Evolutionary conservation across 2,113 vertebrate genomes (phyloP).

Genomic region (Dicrurus megarhynchus): DNA sequence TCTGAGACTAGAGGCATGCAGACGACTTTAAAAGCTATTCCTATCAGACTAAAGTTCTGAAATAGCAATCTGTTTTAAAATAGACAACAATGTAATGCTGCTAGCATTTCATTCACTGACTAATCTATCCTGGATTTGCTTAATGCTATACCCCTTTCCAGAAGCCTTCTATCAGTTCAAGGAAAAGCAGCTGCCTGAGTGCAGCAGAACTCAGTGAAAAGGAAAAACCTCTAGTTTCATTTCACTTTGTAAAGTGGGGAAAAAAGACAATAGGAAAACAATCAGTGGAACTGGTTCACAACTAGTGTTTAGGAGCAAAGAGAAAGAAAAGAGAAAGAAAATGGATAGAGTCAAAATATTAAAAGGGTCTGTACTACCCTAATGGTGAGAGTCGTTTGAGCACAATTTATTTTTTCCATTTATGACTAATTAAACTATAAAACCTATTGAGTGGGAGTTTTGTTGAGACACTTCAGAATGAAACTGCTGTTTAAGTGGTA

Average conservation of each 20-base stretch:
- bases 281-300: not conserved
- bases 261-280: not conserved
- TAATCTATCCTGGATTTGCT: constrained; percentile 31
- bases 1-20: not conserved
- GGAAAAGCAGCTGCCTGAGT: not conserved
- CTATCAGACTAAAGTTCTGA: not conserved
- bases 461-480: not conserved
- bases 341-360: not conserved
- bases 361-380: not conserved
- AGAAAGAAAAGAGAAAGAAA: not conserved
- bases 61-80: constrained; percentile 36
- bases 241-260: not conserved
- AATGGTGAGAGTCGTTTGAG: not conserved
- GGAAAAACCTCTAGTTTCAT: not conserved
- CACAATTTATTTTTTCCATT: not conserved
- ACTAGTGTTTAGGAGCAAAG: not conserved
- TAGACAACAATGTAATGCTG: not conserved
- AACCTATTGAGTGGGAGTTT: not conserved
- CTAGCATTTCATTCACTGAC: constrained; percentile 1
- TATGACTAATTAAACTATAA: not conserved
- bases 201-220: not conserved
- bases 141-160: not conserved
- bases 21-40: not conserved
- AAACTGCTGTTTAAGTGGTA: not conserved
- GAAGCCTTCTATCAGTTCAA: not conserved